phyloP scores from a whole-genome alignment of 2,113 vertebrate species.

The Ursus arctos region DNA sequence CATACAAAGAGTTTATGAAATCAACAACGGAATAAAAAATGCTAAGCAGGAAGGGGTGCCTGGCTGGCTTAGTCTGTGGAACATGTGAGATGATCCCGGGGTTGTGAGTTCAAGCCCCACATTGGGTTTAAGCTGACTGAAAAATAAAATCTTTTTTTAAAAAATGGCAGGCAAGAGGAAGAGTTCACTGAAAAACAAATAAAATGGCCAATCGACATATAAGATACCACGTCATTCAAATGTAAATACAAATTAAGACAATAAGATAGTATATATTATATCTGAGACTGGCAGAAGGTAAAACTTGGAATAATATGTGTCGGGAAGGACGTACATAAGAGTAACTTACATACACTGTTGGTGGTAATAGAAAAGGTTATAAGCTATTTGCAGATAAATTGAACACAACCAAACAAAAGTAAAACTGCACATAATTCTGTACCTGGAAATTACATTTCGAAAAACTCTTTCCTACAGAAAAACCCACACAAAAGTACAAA shows the following conservation, averaged over 20 bases:
- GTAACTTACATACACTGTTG: not conserved
- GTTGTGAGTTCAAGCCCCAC: not conserved
- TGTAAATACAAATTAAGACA: conserved; percentile 35
- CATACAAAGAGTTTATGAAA: not conserved
- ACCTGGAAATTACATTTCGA: not conserved
- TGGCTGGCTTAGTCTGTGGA: not conserved
- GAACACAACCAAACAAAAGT: not conserved
- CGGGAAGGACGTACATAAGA: not conserved
- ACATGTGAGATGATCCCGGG: not conserved
- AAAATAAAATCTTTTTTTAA: not conserved
- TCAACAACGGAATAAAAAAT: not conserved
- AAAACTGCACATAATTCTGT: conserved; percentile 4
- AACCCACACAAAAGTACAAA: not conserved
- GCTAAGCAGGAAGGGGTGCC: not conserved
- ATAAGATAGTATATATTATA: not conserved
- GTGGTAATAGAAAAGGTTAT: not conserved
- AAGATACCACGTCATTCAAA: not conserved
- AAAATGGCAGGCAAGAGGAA: not conserved
- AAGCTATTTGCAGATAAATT: not conserved
- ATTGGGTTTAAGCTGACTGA: too few relatives aligned
- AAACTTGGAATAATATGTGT: not conserved
- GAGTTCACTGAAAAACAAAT: not conserved
- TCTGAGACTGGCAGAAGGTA: not conserved
- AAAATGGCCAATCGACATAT: not conserved
- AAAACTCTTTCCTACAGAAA: conserved; percentile 25